A percentile compares a stretch with the other conserved stretches of the same genome.
Conservation (phyloP, 2,888 invertebrate species). For the Macrophya alboannulata region DNA sequence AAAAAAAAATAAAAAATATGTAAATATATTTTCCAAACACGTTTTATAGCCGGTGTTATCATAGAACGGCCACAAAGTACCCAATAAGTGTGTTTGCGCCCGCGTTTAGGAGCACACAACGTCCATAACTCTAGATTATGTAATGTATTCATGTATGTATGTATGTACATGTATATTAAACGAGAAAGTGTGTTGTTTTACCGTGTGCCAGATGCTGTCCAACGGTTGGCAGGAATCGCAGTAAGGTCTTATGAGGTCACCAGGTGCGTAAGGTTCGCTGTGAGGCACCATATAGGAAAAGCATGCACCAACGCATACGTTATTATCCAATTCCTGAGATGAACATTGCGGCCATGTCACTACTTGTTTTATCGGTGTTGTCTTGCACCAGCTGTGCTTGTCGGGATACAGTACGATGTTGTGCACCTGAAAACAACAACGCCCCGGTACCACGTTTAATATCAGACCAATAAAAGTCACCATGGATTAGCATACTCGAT, state of each 20-base stretch:
- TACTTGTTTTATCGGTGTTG: constrained; percentile 86
- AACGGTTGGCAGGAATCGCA: constrained; percentile 88
- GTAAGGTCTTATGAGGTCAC: constrained; percentile 84
- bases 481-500: constrained; percentile 44
- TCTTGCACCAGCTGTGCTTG: constrained; percentile 87
- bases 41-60: neutral
- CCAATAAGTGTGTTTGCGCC: neutral
- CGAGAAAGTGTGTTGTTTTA: constrained; percentile 72
- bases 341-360: constrained; percentile 86
- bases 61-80: neutral
- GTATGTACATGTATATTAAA: constrained; percentile 3
- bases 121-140: constrained; percentile 6
- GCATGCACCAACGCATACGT: constrained; percentile 88
- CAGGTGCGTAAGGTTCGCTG: constrained; percentile 86
- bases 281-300: constrained; percentile 87
- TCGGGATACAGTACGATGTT: constrained; percentile 87
- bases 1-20: neutral
- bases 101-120: neutral
- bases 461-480: constrained; percentile 39
- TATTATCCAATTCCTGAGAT: constrained; percentile 86
- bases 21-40: constrained; percentile 7
- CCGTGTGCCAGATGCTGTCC: constrained; percentile 85
- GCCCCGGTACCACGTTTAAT: constrained; percentile 20
- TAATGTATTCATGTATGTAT: neutral
- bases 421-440: constrained; percentile 82